Evolutionary conservation across 30 jellyfish, hydroid and myxozoan species (phyloP).

Genomic region (Aurelia aurita complex sp. Pacific): DNA sequence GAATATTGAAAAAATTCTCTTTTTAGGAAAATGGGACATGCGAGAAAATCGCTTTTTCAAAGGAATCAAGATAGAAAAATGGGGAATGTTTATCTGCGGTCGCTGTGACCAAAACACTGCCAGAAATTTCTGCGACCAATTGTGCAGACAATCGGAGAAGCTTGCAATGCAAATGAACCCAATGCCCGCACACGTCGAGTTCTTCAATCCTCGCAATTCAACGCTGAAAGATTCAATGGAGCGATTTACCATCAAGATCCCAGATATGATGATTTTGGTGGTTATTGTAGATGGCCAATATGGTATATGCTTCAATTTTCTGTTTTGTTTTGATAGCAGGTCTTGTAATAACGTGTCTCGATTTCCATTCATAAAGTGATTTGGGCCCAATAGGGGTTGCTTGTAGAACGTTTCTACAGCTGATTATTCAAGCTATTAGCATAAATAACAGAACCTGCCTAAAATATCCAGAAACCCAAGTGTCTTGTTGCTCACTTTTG

Average conservation of each 20-base stretch:
- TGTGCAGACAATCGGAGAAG: neutral
- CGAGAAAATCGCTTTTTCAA: slow-evolving; percentile 9
- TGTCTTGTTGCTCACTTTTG: too few species aligned
- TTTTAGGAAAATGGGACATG: slow-evolving; percentile 70
- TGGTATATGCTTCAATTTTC: slow-evolving; percentile 13
- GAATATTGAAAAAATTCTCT: neutral
- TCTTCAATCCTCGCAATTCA: neutral
- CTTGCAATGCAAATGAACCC: slow-evolving; percentile 16
- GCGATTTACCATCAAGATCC: neutral
- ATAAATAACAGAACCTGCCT: too few species aligned
- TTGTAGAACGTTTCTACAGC: too few species aligned
- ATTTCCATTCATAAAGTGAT: too few species aligned
- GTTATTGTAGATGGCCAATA: slow-evolving; percentile 29
- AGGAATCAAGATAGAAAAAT: slow-evolving; percentile 18
- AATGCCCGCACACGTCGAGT: slow-evolving; percentile 6
- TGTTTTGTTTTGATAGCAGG: neutral
- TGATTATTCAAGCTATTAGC: too few species aligned
- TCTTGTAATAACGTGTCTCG: too few species aligned
- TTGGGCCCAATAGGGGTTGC: too few species aligned
- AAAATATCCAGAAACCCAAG: too few species aligned
- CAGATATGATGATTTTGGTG: neutral
- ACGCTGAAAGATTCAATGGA: neutral
- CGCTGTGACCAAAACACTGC: neutral
- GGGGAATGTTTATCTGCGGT: slow-evolving; percentile 40
- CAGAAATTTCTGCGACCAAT: neutral